phyloP scores from a whole-genome alignment of 2,888 invertebrate species.

The Liposcelis brunnea region DNA sequence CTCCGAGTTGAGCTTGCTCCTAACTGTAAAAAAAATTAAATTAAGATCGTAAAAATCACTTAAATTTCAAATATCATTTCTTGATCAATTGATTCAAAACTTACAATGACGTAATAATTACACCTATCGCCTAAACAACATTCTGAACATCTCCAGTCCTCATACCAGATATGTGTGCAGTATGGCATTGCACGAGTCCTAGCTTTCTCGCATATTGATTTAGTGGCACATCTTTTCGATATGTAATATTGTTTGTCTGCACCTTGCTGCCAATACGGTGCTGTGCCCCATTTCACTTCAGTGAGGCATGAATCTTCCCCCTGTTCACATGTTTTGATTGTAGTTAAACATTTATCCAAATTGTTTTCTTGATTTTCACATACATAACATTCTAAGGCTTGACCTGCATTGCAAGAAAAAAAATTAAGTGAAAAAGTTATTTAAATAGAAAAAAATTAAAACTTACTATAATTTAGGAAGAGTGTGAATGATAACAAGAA shows the following conservation, averaged over 20 bases:
- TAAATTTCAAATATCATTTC: too few species aligned
- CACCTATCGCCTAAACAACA: conserved; percentile 92
- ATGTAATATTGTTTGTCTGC: conserved; percentile 86
- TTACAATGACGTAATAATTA: conserved; percentile 88
- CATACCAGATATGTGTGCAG: conserved; percentile 86
- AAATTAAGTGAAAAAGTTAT: not conserved
- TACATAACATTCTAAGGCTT: conserved; percentile 81
- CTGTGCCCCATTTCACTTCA: conserved; percentile 83
- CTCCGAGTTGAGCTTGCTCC: too few species aligned
- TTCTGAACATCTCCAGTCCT: conserved; percentile 92
- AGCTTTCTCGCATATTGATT: conserved; percentile 55
- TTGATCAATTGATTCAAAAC: too few species aligned
- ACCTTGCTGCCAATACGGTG: conserved; percentile 89
- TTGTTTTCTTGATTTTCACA: conserved; percentile 87
- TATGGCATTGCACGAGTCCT: conserved; percentile 52
- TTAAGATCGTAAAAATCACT: too few species aligned
- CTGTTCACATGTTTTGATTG: conserved; percentile 77
- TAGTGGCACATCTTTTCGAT: conserved; percentile 75
- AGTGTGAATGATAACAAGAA: too few species aligned
- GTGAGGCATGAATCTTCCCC: conserved; percentile 75
- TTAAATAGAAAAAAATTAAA: too few species aligned
- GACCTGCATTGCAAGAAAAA: conserved; percentile 29
- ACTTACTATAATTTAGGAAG: too few species aligned
- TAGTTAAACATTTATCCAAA: conserved; percentile 77
- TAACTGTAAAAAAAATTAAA: too few species aligned